Base-by-base conservation (phyloP, 2,888 invertebrate genomes). In the Rhingia rostrata region DNA sequence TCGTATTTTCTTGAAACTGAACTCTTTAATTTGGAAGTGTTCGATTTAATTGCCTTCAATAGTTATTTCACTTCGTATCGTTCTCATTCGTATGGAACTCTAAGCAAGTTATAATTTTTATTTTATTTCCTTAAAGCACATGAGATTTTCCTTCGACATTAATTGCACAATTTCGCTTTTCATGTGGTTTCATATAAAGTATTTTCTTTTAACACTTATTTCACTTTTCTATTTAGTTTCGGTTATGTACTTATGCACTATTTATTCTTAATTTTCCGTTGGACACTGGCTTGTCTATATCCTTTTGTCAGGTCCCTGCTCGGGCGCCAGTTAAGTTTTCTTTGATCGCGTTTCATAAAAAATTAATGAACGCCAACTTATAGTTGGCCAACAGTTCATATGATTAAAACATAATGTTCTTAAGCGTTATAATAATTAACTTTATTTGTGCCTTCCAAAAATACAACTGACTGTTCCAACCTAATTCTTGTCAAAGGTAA, bases 1-100 rank as follows among this genome's bases (percentile, higher is more conserved):
- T 45, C 12, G 45, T 45, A 45, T 45, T 45, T 45, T 12, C 45
- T 45, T 45, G 45, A 45, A 45, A n/a, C 45, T 45, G 45, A 10
- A 45, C 45, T 45, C 45, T 45, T 45, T n/a, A 45, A 45, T 12
- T 45, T 10, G 45, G 45, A 12, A 45, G 45, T 4, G 45, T n/a
- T 45, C n/a, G n/a, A 5, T 4, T 45, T n/a, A 12, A 45, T 12
- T 39, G 6, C 39, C 9, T 39, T 39, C 6, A 39, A 39, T 39
- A 39, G 6, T 39, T 39, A 4, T 39, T 39, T 9, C 39, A 39
- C 39, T 5, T 39, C 4, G 1, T 1, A 2, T 39, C 9, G 6
- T 39, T 4, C 6, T 39, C 39, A 39, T 39, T 39, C 39, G 39
- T 39, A 39, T 39, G 6, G 4, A 39, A 39, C 9, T 39, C 39